Percentiles rank a stretch among this genome's conserved stretches.
These are phyloP conservation scores for Caerostris darwini DNA, from an alignment of 1,140 invertebrate species.

Conservation along the genomic window DNA sequence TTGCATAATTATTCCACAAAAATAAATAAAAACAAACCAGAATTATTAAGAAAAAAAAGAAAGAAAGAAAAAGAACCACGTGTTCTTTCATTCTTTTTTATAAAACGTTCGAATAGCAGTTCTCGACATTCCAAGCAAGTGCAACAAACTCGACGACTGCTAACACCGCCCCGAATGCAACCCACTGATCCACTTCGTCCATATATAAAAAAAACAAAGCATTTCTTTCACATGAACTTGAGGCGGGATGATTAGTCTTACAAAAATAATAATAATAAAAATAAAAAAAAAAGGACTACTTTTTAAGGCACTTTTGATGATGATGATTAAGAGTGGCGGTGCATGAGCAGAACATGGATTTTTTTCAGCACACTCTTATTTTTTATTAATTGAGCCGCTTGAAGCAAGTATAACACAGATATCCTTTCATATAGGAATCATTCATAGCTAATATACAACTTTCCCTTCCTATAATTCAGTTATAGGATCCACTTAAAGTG, in stretches of 20 bases:
- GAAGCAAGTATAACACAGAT: neutral
- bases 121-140: conserved; percentile 39
- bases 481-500: too few species aligned
- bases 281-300: neutral
- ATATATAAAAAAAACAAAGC: conserved; percentile 1
- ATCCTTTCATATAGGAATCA: neutral
- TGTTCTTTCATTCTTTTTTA: neutral
- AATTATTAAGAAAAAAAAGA: neutral
- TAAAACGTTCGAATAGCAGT: neutral
- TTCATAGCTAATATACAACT: too few species aligned
- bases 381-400: neutral
- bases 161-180: conserved; percentile 7
- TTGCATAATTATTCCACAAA: neutral
- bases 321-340: neutral
- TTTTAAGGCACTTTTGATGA: conserved; percentile 7
- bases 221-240: conserved; percentile 1
- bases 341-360: neutral
- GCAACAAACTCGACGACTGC: conserved; percentile 59
- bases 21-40: neutral
- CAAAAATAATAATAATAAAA: neutral
- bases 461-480: too few species aligned
- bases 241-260: neutral
- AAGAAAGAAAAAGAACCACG: neutral
- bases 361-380: neutral
- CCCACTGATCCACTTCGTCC: conserved; percentile 54